These are phyloP conservation scores for Pasiphila rectangulata DNA, from an alignment of 2,888 invertebrate species.

Conservation along the genomic window DNA sequence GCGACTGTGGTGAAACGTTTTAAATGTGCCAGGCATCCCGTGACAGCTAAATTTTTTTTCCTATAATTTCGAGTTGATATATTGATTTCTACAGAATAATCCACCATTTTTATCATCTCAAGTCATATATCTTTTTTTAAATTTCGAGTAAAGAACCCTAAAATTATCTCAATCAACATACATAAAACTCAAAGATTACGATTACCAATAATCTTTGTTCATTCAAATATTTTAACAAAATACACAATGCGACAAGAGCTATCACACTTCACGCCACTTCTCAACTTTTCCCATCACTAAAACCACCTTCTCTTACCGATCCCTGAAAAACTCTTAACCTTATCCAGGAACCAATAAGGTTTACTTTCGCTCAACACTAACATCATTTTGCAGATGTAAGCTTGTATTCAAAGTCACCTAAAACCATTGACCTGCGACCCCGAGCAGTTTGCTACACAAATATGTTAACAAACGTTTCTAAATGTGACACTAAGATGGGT, in stretches of 20 bases:
- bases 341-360: constrained; percentile 20
- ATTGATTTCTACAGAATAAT: too few species aligned
- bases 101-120: neutral
- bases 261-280: constrained; percentile 41
- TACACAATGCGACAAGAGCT: constrained; percentile 42
- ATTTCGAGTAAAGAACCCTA: neutral
- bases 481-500: constrained; percentile 46
- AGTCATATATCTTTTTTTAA: neutral
- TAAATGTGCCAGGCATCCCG: too few species aligned
- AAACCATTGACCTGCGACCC: constrained; percentile 49
- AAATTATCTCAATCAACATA: constrained; percentile 16
- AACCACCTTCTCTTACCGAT: constrained; percentile 18
- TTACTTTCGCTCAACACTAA: constrained; percentile 10
- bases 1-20: too few species aligned
- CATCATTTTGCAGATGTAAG: constrained; percentile 12
- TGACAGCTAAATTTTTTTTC: too few species aligned
- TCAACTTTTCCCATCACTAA: constrained; percentile 41
- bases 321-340: neutral
- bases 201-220: constrained; percentile 26
- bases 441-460: constrained; percentile 42
- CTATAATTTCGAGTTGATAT: too few species aligned
- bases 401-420: constrained; percentile 46
- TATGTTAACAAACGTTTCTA: constrained; percentile 50
- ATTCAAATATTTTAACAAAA: constrained; percentile 35
- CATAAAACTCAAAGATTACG: constrained; percentile 29